phyloP scores from a whole-genome alignment of 2,113 vertebrate genomes.

The Nycticryphes semicollaris region DNA sequence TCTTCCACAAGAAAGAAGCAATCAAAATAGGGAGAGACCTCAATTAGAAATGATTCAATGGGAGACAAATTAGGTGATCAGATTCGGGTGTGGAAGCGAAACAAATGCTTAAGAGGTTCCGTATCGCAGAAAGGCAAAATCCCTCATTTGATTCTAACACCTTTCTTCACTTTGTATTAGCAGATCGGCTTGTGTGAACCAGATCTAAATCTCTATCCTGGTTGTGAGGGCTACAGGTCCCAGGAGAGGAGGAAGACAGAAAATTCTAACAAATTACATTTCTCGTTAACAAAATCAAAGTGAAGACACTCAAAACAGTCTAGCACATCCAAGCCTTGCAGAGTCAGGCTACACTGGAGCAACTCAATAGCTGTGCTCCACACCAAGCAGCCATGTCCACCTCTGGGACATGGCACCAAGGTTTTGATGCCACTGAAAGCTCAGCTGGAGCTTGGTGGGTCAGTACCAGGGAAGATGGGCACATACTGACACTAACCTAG shows the following conservation, averaged over 20 bases:
- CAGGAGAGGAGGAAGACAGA: neutral
- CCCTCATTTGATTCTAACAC: neutral
- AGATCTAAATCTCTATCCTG: neutral
- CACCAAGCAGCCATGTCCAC: neutral
- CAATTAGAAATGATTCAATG: neutral
- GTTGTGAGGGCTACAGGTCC: neutral
- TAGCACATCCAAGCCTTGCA: neutral
- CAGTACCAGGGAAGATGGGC: neutral
- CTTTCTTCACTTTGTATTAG: neutral
- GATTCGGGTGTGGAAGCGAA: neutral
- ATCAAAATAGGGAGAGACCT: neutral
- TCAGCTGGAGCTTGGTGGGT: neutral
- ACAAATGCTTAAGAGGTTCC: neutral
- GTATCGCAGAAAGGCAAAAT: neutral
- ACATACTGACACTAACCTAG: neutral
- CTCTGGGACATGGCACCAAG: neutral
- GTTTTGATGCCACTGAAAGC: neutral
- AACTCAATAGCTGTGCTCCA: neutral
- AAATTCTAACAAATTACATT: neutral
- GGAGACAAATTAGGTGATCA: neutral
- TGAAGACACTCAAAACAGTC: neutral
- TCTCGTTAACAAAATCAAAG: neutral
- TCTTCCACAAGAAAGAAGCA: conserved; percentile 9
- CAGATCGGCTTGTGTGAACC: neutral
- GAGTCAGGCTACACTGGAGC: neutral